A percentile compares a stretch with the other conserved stretches of the same genome.
Conservation (phyloP, 2,113 vertebrate genomes). For the Propithecus coquereli region DNA sequence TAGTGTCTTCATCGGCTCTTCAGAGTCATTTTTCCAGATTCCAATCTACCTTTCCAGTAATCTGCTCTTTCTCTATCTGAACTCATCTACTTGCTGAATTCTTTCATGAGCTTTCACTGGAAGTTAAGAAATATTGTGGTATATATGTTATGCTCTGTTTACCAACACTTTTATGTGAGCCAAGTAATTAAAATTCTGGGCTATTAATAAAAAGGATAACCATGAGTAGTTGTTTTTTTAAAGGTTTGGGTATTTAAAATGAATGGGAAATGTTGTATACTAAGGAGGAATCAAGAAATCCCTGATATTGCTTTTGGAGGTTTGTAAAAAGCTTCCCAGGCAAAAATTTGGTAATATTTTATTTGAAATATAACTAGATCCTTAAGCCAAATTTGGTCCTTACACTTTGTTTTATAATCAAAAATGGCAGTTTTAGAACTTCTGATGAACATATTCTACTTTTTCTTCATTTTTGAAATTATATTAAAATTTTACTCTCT, state of each 20-base stretch:
- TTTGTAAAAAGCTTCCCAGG: neutral
- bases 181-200: neutral
- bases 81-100: slow-evolving; percentile 30
- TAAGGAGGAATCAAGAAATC: neutral
- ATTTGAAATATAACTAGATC: neutral
- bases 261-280: neutral
- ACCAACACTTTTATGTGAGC: neutral
- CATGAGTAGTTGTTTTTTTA: neutral
- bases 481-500: neutral
- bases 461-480: neutral
- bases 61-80: neutral
- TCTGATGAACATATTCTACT: neutral
- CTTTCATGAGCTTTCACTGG: neutral
- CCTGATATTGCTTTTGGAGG: neutral
- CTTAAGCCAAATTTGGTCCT: neutral
- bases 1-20: neutral
- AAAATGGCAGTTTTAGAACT: neutral
- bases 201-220: neutral
- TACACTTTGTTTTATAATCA: neutral
- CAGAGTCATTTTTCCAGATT: neutral
- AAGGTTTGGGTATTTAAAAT: neutral
- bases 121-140: neutral
- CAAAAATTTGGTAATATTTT: neutral
- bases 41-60: neutral
- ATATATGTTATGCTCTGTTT: neutral